Conservation (phyloP, 2,113 vertebrate species). For the Xerus inauris region DNA sequence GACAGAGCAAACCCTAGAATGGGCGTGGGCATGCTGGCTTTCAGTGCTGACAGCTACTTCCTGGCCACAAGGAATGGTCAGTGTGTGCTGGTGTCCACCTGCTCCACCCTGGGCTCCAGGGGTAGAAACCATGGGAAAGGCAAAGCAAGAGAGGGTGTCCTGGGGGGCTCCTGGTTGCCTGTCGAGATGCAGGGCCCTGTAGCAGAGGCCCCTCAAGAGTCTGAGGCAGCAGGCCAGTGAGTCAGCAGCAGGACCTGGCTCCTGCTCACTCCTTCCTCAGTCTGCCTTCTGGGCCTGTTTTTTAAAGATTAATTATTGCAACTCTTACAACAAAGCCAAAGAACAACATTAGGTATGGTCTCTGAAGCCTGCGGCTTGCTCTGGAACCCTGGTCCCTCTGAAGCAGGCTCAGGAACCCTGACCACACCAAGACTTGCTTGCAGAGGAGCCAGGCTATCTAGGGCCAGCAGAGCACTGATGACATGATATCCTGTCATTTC, state of each 20-base stretch:
- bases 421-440: background rate
- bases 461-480: accelerated
- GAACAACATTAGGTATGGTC: background rate
- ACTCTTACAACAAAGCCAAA: background rate
- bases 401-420: background rate
- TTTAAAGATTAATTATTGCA: accelerated
- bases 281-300: too few relatives aligned
- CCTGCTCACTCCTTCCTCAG: accelerated
- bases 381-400: background rate
- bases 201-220: background rate
- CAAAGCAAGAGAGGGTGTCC: accelerated
- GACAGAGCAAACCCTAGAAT: constrained; percentile 97
- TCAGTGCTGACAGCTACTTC: constrained; percentile 95
- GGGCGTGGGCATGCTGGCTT: constrained; percentile 93
- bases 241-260: accelerated
- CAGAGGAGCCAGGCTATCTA: background rate
- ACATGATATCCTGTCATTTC: background rate
- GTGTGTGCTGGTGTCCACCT: background rate
- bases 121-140: accelerated
- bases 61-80: constrained; percentile 95
- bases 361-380: background rate
- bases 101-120: accelerated
- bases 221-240: accelerated
- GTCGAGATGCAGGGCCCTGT: accelerated
- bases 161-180: background rate